Percentiles rank a stretch among this genome's conserved stretches.
These are phyloP conservation scores for Orthonychiurus folsomi DNA, from an alignment of 2,888 invertebrate species.

Conservation along the genomic window DNA sequence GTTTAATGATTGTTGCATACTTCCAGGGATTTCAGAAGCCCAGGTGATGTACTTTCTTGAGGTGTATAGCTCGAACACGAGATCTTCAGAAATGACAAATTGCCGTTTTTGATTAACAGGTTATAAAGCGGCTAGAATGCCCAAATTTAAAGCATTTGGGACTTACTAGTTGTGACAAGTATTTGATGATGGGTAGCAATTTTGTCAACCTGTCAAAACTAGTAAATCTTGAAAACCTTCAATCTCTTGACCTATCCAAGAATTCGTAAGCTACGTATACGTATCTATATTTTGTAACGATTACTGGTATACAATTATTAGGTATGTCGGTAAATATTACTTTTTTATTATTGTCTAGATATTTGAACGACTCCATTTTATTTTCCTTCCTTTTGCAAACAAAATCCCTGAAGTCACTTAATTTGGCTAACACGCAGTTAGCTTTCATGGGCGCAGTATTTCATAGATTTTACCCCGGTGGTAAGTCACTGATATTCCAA, in stretches of 20 bases:
- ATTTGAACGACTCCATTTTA: neutral
- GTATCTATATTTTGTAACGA: too few relatives aligned
- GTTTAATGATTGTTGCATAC: neutral
- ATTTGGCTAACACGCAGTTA: neutral
- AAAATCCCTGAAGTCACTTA: neutral
- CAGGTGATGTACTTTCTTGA: too few relatives aligned
- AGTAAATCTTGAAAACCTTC: neutral
- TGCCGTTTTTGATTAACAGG: too few relatives aligned
- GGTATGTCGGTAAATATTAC: too few relatives aligned
- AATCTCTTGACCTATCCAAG: neutral
- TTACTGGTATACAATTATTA: too few relatives aligned
- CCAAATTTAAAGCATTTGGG: neutral
- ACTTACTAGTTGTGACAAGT: neutral
- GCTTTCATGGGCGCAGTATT: neutral
- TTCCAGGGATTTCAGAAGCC: neutral
- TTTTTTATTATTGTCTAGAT: too few relatives aligned
- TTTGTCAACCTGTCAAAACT: neutral
- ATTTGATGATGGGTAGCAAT: neutral
- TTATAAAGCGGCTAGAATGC: neutral
- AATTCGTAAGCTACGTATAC: constrained; percentile 1
- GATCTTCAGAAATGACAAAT: too few relatives aligned
- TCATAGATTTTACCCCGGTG: neutral
- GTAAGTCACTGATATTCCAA: too few relatives aligned
- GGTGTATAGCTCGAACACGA: too few relatives aligned
- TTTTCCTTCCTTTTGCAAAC: neutral